These are phyloP conservation scores for Pheosia tremula DNA, from an alignment of 2,888 invertebrate genomes.

Conservation along the genomic window DNA sequence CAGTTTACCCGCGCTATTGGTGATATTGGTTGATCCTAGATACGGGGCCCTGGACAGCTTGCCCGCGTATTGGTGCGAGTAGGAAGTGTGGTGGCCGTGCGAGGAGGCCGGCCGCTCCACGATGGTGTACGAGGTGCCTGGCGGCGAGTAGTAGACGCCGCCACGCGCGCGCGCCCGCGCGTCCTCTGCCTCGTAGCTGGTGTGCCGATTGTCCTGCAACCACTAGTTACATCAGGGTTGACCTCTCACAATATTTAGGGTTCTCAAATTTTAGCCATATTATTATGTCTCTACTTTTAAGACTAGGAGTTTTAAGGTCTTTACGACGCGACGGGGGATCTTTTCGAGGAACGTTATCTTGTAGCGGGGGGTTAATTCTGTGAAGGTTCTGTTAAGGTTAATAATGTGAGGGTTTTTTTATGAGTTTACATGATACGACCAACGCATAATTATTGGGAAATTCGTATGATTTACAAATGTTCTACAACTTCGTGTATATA, in stretches of 20 bases:
- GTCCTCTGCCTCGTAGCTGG: conserved; percentile 80
- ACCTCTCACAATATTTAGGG: conserved; percentile 3
- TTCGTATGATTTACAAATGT: too few species aligned
- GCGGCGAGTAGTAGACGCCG: conserved; percentile 93
- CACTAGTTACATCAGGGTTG: conserved; percentile 55
- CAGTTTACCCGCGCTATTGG: conserved; percentile 69
- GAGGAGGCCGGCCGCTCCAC: conserved; percentile 91
- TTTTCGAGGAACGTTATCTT: too few species aligned
- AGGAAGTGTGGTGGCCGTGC: conserved; percentile 86
- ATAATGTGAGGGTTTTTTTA: too few species aligned
- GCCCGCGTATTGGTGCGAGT: conserved; percentile 84
- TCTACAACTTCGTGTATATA: too few species aligned
- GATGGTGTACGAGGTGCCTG: conserved; percentile 95
- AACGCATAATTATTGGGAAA: too few species aligned
- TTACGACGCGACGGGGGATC: too few species aligned
- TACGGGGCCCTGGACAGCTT: conserved; percentile 86
- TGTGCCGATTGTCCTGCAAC: conserved; percentile 79
- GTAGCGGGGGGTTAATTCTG: too few species aligned
- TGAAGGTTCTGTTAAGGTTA: too few species aligned
- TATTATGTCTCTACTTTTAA: too few species aligned
- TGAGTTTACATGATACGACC: too few species aligned
- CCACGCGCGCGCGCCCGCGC: conserved; percentile 84
- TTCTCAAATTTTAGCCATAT: background rate
- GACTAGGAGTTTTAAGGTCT: too few species aligned
- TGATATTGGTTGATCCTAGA: conserved; percentile 87